Evolutionary conservation across 2,113 vertebrate species (phyloP).

Genomic region (Lagopus leucura): DNA sequence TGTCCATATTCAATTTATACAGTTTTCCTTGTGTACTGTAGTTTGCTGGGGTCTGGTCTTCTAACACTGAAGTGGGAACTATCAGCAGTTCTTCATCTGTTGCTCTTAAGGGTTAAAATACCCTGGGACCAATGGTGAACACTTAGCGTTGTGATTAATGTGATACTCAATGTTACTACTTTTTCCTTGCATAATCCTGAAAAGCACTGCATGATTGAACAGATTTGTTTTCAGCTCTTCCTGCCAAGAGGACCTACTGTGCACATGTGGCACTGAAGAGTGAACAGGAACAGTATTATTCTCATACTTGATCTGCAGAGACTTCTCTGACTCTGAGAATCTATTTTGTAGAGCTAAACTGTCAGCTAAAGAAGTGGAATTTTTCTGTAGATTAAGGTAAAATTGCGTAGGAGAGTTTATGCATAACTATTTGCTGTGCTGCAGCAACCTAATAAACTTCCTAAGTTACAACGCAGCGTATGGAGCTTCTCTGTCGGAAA

Average conservation of each 20-base stretch:
- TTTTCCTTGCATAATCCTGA: not conserved
- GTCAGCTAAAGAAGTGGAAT: not conserved
- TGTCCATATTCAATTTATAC: not conserved
- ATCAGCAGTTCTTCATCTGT: not conserved
- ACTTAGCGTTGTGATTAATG: not conserved
- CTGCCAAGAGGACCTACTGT: not conserved
- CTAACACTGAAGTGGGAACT: not conserved
- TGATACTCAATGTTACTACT: not conserved
- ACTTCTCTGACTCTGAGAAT: not conserved
- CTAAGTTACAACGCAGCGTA: fast-evolving
- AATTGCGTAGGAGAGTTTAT: not conserved
- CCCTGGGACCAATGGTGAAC: not conserved
- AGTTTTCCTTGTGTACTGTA: not conserved
- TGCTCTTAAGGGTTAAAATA: not conserved
- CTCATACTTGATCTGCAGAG: fast-evolving
- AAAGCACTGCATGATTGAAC: not conserved
- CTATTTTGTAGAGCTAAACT: not conserved
- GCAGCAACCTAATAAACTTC: fast-evolving
- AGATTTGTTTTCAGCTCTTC: not conserved
- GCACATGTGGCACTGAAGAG: not conserved
- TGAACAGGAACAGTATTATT: not conserved
- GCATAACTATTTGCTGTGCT: not conserved
- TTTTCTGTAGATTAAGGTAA: not conserved
- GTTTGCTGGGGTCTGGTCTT: not conserved
- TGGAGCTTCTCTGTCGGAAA: not conserved